Conservation (phyloP, 1,140 invertebrate species). For the Psilanteris sp. region DNA sequence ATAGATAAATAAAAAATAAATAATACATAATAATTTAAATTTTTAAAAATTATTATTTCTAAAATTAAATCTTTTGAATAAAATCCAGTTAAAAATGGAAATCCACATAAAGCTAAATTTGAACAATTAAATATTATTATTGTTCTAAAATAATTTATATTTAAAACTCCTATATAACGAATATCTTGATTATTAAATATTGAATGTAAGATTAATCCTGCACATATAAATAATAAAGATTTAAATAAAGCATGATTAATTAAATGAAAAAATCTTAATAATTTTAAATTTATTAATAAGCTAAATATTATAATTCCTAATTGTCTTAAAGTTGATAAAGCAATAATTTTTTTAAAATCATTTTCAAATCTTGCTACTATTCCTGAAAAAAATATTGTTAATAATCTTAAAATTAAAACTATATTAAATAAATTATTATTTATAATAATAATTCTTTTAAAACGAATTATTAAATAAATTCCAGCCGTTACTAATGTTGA, state of each 20-base stretch:
- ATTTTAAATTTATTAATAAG: conserved; percentile 77
- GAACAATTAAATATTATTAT: conserved; percentile 55
- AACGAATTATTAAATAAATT: conserved; percentile 82
- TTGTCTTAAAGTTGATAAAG: conserved; percentile 85
- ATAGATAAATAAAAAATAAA: conserved; percentile 85
- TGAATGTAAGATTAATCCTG: conserved; percentile 83
- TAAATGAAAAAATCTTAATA: conserved; percentile 83
- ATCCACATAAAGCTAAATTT: conserved; percentile 79
- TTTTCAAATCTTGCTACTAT: conserved; percentile 82
- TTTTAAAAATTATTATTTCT: conserved; percentile 81
- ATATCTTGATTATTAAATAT: conserved; percentile 83
- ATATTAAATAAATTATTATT: conserved; percentile 46
- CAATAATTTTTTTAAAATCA: conserved; percentile 87
- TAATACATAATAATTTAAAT: conserved; percentile 84
- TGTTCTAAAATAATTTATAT: conserved; percentile 40
- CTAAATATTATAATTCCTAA: conserved; percentile 84
- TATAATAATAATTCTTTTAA: conserved; percentile 38
- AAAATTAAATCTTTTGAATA: conserved; percentile 84
- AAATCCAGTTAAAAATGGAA: conserved; percentile 78
- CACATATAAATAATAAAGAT: conserved; percentile 83
- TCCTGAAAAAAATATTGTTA: conserved; percentile 83
- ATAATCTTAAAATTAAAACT: conserved; percentile 77
- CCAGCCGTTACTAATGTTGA: conserved; percentile 87
- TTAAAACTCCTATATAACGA: conserved; percentile 80
- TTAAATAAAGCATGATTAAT: conserved; percentile 84